phyloP scores from a whole-genome alignment of 1,140 invertebrate genomes.

The Caenorhabditis tropicalis region DNA sequence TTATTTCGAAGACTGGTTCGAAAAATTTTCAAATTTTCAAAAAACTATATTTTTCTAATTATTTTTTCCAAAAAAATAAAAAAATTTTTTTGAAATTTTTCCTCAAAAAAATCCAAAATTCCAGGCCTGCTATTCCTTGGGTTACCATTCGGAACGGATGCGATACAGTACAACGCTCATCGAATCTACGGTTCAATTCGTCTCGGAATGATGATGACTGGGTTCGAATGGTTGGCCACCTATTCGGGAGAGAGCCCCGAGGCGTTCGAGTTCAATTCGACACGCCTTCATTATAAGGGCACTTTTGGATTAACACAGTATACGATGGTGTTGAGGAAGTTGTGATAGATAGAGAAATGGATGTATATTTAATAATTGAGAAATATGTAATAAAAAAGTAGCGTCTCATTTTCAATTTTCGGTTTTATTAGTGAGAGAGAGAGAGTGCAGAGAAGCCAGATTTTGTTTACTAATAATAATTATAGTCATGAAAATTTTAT shows the following conservation, averaged over 20 bases:
- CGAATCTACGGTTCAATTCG: slow-evolving; percentile 46
- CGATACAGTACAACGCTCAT: slow-evolving; percentile 37
- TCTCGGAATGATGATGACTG: slow-evolving; percentile 13
- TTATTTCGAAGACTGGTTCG: too few relatives aligned
- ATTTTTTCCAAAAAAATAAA: neutral
- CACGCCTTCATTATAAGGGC: neutral
- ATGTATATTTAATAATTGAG: too few relatives aligned
- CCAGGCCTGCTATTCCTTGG: slow-evolving; percentile 44
- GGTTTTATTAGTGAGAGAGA: too few relatives aligned
- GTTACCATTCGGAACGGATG: slow-evolving; percentile 22
- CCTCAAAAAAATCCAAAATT: neutral
- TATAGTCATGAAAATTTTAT: too few relatives aligned
- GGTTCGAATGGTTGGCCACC: neutral
- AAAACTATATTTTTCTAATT: neutral
- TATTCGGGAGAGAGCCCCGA: neutral
- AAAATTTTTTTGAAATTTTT: neutral
- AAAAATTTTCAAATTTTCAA: too few relatives aligned
- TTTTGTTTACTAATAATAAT: too few relatives aligned
- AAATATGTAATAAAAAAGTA: too few relatives aligned
- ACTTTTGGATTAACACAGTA: neutral
- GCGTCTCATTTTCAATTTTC: too few relatives aligned
- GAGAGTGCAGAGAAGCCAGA: too few relatives aligned
- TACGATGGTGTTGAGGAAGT: neutral
- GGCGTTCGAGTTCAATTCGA: neutral
- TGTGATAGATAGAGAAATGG: neutral